These are phyloP conservation scores for Mactromeris polynyma DNA, from an alignment of 2,888 invertebrate species.

Conservation along the genomic window DNA sequence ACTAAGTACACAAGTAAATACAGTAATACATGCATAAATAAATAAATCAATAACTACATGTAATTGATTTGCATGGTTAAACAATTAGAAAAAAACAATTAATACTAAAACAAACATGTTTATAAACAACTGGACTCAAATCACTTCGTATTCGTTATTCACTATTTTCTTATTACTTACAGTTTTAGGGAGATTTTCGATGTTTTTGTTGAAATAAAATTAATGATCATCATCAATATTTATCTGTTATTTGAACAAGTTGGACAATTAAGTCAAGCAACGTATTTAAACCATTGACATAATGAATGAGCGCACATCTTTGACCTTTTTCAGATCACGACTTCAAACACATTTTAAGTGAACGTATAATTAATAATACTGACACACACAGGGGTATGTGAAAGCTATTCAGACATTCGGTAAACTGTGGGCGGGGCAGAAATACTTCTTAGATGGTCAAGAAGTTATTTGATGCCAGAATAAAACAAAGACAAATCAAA, in stretches of 20 bases:
- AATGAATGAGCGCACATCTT: constrained; percentile 43
- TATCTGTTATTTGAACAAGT: background rate
- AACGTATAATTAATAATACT: constrained; percentile 48
- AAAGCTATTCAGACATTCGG: background rate
- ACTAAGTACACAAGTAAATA: no score
- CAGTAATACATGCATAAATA: no score
- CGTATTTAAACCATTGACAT: constrained; percentile 39
- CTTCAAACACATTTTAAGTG: constrained; percentile 44
- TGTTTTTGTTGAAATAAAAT: constrained; percentile 9
- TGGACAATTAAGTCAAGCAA: constrained; percentile 13
- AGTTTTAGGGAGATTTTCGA: background rate
- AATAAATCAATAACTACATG: no score
- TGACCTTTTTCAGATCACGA: constrained; percentile 29
- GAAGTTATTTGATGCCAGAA: constrained; percentile 1
- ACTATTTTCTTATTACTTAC: background rate
- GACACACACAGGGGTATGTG: constrained; percentile 30
- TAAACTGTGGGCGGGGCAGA: constrained; percentile 34
- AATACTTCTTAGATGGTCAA: constrained; percentile 25
- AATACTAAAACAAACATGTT: no score
- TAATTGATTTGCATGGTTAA: no score
- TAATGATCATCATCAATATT: constrained; percentile 14
- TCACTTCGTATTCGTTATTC: no score
- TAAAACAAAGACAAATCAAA: constrained; percentile 15
- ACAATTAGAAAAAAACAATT: no score
- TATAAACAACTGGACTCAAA: no score